Evolutionary conservation across 2,888 invertebrate species (phyloP).

Genomic region (Meliscaeva auricollis): DNA sequence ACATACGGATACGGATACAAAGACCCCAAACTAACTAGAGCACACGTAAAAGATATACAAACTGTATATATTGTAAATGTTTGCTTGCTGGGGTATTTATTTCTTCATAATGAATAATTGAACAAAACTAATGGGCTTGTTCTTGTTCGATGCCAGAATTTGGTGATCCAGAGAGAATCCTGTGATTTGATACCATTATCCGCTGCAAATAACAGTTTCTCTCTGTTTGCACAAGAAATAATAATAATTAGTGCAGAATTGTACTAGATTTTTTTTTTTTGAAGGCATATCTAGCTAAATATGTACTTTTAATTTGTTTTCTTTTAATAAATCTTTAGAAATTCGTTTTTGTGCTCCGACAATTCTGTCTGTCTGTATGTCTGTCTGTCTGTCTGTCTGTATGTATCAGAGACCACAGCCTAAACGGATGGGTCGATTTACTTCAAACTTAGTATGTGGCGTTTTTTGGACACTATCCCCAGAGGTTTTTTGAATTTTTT

Average conservation of each 20-base stretch:
- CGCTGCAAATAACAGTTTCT: conserved; percentile 18
- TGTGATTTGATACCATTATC: conserved; percentile 47
- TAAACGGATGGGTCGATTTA: too few relatives aligned
- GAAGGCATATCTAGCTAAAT: background rate
- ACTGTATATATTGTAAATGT: conserved; percentile 43
- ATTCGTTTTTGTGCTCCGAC: too few relatives aligned
- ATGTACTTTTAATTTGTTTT: background rate
- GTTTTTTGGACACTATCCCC: too few relatives aligned
- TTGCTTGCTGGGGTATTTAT: conserved; percentile 57
- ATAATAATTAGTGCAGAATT: conserved; percentile 4
- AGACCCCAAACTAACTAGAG: conserved; percentile 14
- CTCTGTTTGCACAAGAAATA: conserved; percentile 13
- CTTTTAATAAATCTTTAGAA: background rate
- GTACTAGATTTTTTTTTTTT: background rate
- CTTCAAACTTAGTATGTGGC: too few relatives aligned
- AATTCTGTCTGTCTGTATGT: too few relatives aligned
- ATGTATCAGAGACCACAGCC: too few relatives aligned
- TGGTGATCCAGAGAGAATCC: conserved; percentile 19
- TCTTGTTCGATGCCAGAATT: conserved; percentile 18
- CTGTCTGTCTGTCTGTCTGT: too few relatives aligned
- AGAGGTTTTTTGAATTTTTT: too few relatives aligned
- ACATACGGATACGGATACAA: background rate
- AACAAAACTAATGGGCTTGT: conserved; percentile 47
- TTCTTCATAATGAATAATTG: conserved; percentile 66
- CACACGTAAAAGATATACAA: conserved; percentile 39